These are phyloP conservation scores for Unio pictorum DNA, from an alignment of 2,888 invertebrate species.

Conservation along the genomic window DNA sequence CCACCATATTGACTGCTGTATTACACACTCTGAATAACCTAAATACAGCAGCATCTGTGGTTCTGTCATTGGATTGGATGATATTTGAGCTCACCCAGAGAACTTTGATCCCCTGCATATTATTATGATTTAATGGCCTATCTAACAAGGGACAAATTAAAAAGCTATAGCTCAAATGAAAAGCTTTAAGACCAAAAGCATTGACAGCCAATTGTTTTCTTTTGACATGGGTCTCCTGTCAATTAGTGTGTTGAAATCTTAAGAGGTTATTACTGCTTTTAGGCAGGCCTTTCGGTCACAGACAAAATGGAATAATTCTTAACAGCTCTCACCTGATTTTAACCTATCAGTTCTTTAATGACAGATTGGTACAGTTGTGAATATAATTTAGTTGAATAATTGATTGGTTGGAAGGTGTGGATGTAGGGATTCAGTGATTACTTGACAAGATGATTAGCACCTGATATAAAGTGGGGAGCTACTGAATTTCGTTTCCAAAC, in stretches of 20 bases:
- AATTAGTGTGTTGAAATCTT: slow-evolving; percentile 23
- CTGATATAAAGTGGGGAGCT: neutral
- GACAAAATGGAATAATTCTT: slow-evolving; percentile 16
- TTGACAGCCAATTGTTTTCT: slow-evolving; percentile 14
- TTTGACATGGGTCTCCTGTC: slow-evolving; percentile 14
- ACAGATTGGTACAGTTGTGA: slow-evolving; percentile 22
- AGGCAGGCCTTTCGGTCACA: slow-evolving; percentile 3
- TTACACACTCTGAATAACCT: slow-evolving; percentile 38
- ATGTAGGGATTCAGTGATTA: slow-evolving; percentile 15
- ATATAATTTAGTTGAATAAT: slow-evolving; percentile 37
- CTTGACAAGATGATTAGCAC: slow-evolving; percentile 23
- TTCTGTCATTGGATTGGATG: slow-evolving; percentile 27
- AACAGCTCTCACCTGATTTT: slow-evolving; percentile 17
- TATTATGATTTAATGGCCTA: too few species aligned
- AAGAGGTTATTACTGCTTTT: slow-evolving; percentile 23
- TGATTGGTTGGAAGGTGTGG: slow-evolving; percentile 14
- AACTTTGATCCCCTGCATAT: too few species aligned
- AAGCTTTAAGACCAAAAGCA: too few species aligned
- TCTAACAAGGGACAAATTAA: too few species aligned
- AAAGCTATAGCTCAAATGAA: too few species aligned
- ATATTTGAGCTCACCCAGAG: slow-evolving; percentile 12
- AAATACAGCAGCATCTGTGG: slow-evolving; percentile 40
- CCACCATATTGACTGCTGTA: slow-evolving; percentile 19
- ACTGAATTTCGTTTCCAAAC: too few species aligned
- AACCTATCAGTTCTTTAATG: slow-evolving; percentile 23